Percentiles rank a stretch among this genome's conserved stretches.
Conservation (phyloP, 2,113 vertebrate species). For the Thermophis baileyi region DNA sequence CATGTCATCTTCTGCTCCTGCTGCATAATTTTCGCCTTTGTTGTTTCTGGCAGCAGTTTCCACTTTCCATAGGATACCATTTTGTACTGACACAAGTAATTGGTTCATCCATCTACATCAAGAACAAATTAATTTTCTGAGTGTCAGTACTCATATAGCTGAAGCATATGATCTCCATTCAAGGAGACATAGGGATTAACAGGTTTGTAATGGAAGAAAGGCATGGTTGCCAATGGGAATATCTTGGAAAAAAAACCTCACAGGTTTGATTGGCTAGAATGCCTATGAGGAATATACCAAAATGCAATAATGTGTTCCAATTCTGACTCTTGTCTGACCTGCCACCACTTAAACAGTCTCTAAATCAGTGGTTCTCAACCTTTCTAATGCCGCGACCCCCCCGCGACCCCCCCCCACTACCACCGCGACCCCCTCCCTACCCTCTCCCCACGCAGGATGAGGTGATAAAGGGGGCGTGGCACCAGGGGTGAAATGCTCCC, state of each 20-base stretch:
- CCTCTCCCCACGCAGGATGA: no score
- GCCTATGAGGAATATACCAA: neutral
- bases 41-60: neutral
- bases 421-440: no score
- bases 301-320: neutral
- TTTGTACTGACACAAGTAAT: neutral
- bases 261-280: neutral
- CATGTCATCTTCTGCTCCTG: neutral
- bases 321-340: neutral
- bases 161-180: neutral
- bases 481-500: no score
- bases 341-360: neutral
- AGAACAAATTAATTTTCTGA: neutral
- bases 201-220: neutral
- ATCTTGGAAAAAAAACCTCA: neutral
- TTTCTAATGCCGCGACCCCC: no score
- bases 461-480: no score
- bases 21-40: neutral
- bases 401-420: no score
- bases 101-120: neutral
- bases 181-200: neutral
- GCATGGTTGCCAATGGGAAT: neutral
- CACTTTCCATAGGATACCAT: neutral
- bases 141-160: neutral
- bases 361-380: no score